Conservation (phyloP, 1,140 invertebrate species). For the Macrosteles quadrilineatus region DNA sequence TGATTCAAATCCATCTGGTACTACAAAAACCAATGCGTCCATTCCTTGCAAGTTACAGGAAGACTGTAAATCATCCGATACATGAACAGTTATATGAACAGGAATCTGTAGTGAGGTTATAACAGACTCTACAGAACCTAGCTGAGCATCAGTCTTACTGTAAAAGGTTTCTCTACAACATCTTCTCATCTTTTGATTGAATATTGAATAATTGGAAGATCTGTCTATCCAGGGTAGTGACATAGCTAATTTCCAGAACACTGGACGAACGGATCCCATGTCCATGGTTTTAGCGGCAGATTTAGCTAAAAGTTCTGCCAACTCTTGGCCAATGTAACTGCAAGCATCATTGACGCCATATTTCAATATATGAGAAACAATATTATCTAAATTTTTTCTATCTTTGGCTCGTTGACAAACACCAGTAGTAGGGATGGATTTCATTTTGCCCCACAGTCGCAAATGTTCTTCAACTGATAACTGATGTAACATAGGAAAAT, state of each 20-base stretch:
- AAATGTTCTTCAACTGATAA: constrained; percentile 33
- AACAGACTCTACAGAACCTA: constrained; percentile 2
- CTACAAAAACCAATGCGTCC: constrained; percentile 31
- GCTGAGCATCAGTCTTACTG: background rate
- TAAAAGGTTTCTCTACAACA: constrained; percentile 35
- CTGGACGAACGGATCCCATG: background rate
- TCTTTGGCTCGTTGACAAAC: constrained; percentile 23
- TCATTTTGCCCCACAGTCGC: constrained; percentile 32
- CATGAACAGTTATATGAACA: constrained; percentile 25
- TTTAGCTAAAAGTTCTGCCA: constrained; percentile 26
- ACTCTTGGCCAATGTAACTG: constrained; percentile 5
- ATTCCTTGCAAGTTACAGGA: constrained; percentile 20
- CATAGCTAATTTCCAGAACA: constrained; percentile 33
- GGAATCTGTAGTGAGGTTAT: constrained; percentile 19
- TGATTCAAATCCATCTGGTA: constrained; percentile 30
- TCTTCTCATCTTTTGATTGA: constrained; percentile 26
- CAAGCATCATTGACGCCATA: constrained; percentile 30
- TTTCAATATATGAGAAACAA: constrained; percentile 29
- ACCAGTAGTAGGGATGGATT: background rate
- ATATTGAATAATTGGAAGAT: background rate
- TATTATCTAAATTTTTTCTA: constrained; percentile 24
- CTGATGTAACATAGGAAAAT: constrained; percentile 19
- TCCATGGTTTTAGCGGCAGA: too few relatives aligned
- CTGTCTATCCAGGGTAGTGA: constrained; percentile 32
- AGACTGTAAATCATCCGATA: constrained; percentile 23